A percentile compares a stretch with the other conserved stretches of the same genome.
Conservation (phyloP, 1,140 invertebrate species). For the Zaprionus camerounensis region DNA sequence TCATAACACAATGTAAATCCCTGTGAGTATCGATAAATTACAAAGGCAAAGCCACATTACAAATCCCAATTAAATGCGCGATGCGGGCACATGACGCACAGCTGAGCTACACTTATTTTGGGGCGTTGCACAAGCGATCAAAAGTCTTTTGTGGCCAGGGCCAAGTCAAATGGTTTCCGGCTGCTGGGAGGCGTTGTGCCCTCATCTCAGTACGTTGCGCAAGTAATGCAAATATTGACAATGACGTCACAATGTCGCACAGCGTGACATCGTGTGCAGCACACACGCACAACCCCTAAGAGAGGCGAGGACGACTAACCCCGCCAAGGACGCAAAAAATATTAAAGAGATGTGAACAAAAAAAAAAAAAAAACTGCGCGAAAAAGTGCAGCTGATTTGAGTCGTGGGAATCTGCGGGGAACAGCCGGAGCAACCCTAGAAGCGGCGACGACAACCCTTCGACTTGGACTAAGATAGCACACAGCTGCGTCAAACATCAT, state of each 20-base stretch:
- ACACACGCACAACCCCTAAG: slow-evolving; percentile 66
- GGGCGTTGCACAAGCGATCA: slow-evolving; percentile 62
- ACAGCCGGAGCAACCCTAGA: slow-evolving; percentile 57
- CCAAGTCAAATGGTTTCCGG: slow-evolving; percentile 61
- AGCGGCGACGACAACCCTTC: slow-evolving; percentile 62
- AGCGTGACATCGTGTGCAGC: slow-evolving; percentile 42
- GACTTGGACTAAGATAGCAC: slow-evolving; percentile 25
- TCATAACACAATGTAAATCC: neutral
- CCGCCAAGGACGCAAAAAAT: slow-evolving; percentile 59
- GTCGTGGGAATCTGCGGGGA: slow-evolving; percentile 60
- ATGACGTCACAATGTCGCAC: slow-evolving; percentile 76
- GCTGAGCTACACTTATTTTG: neutral
- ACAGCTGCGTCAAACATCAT: slow-evolving; percentile 43
- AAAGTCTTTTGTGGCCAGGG: slow-evolving; percentile 60
- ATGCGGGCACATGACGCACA: slow-evolving; percentile 24
- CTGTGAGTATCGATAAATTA: neutral
- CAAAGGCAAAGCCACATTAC: neutral
- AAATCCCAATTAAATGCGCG: neutral
- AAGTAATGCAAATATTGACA: slow-evolving; percentile 65
- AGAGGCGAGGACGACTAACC: slow-evolving; percentile 50
- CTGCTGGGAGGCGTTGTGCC: slow-evolving; percentile 54
- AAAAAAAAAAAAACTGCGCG: slow-evolving; percentile 60
- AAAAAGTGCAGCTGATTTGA: slow-evolving; percentile 75
- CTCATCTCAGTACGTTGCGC: slow-evolving; percentile 41
- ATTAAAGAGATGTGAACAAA: neutral